Evolutionary conservation across 2,888 invertebrate species (phyloP), one percentile per base, ranked within the genome.

Genomic region (Drosophila multiciliata): DNA sequence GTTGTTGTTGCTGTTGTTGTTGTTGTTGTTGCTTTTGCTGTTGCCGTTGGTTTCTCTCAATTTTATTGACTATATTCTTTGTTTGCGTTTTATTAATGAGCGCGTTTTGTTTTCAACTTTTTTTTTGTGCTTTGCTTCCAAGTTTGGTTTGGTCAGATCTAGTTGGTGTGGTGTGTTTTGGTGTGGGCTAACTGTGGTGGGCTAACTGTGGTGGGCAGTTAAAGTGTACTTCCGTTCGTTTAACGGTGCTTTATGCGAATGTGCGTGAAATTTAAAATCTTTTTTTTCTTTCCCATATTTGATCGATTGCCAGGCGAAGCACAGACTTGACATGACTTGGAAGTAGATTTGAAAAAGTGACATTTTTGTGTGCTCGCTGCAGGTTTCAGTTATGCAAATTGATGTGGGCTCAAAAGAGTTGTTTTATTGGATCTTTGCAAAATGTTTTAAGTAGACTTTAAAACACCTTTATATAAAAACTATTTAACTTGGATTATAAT

Each of bases 51-150:
- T 71, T 65, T 73, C 57, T 38, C 61, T 75, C 68, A 58, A 69
- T 70, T 83, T 86, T 90, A 83, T 86, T 86, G 88, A 89, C 81
- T 77, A 79, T 85, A 78, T 82, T 80, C 78, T 79, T 82, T 80
- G 77, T 78, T 82, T 78, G 73, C 61, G 62, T 85, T 82, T 89
- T 87, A 83, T 82, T 87, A 87, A 83, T 89, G 85, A 89, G 76
- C 78, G 72, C 78, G 81, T 87, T 89, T 90, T 80, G 79, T 79
- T 74, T 74, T 53, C 66, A 52, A 61, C 65, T 68, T 54, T 60
- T 45, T 65, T 26, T 60, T 45, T 65, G 32, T n/a, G 54, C 36
- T 33, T 64, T 72, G 61, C 62, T 72, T 72, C 77, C 81, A 80
- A 66, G 40, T 77, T 75, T 80, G 65, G 52, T 67, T 32, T 73